Conservation (phyloP, 2,797 vertebrate species). For the Ptychobarbus kaznakovi region DNA sequence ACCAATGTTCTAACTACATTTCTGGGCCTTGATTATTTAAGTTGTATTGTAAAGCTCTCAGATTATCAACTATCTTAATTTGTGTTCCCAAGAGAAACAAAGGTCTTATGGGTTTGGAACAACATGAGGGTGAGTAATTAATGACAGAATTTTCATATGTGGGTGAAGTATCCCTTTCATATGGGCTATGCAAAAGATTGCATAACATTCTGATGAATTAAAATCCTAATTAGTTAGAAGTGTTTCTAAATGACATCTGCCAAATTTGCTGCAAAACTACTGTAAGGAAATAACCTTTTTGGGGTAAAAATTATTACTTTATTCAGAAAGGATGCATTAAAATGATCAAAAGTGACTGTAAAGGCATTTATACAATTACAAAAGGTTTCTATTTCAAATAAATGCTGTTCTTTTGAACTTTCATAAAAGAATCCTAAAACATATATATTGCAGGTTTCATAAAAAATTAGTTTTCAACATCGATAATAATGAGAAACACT, state of each 20-base stretch:
- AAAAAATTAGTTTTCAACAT: neutral
- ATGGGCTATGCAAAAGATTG: neutral
- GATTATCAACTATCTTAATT: too few species aligned
- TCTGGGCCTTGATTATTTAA: too few species aligned
- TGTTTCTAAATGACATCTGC: neutral
- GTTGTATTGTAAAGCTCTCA: too few species aligned
- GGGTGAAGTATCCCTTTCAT: too few species aligned
- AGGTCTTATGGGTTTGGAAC: too few species aligned
- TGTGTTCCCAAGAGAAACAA: too few species aligned
- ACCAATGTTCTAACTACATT: too few species aligned
- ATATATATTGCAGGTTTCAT: neutral
- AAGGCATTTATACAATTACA: neutral
- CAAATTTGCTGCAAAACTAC: neutral
- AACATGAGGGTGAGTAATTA: too few species aligned
- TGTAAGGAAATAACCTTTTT: neutral
- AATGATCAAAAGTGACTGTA: neutral
- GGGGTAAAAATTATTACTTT: neutral
- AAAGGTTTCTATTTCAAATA: neutral
- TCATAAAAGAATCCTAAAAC: neutral
- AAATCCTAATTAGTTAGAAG: neutral
- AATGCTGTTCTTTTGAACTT: neutral
- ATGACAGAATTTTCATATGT: too few species aligned
- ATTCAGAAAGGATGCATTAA: neutral
- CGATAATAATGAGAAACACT: neutral
- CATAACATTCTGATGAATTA: neutral